phyloP scores from a whole-genome alignment of 1,140 invertebrate species.

The Hyles vespertilio region DNA sequence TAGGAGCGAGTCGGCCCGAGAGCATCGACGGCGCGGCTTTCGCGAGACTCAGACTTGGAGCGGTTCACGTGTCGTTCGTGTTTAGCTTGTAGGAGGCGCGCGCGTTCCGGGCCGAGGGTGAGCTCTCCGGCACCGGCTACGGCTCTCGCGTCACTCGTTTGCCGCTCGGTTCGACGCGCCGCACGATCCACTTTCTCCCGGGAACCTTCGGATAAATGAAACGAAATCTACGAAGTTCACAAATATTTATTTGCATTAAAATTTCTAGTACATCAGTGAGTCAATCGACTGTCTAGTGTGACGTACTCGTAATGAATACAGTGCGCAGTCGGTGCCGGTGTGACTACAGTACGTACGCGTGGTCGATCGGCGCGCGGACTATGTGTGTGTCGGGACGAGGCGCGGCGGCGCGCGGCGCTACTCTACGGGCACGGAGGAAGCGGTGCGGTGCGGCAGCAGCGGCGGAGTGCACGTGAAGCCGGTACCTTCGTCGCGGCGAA shows the following conservation, averaged over 20 bases:
- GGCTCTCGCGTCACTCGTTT: no score
- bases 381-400: no score
- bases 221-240: slow-evolving; percentile 25
- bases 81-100: slow-evolving; percentile 1
- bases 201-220: slow-evolving; percentile 53
- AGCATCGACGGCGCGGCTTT: neutral
- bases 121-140: no score
- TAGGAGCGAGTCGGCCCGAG: neutral
- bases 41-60: neutral
- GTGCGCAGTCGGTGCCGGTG: slow-evolving; percentile 1
- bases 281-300: no score
- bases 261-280: neutral
- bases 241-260: slow-evolving; percentile 2
- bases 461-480: slow-evolving; percentile 41
- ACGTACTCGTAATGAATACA: neutral
- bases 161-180: no score
- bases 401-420: slow-evolving; percentile 28
- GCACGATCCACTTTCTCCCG: neutral
- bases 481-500: slow-evolving; percentile 47
- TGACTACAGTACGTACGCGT: neutral
- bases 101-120: neutral
- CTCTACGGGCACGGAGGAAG: slow-evolving; percentile 51
- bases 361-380: no score
- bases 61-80: neutral
- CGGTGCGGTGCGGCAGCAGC: slow-evolving; percentile 45